Evolutionary conservation across 2,113 vertebrate genomes (phyloP), one percentile per base, ranked within the genome.

Genomic region (Oenanthe melanoleuca): DNA sequence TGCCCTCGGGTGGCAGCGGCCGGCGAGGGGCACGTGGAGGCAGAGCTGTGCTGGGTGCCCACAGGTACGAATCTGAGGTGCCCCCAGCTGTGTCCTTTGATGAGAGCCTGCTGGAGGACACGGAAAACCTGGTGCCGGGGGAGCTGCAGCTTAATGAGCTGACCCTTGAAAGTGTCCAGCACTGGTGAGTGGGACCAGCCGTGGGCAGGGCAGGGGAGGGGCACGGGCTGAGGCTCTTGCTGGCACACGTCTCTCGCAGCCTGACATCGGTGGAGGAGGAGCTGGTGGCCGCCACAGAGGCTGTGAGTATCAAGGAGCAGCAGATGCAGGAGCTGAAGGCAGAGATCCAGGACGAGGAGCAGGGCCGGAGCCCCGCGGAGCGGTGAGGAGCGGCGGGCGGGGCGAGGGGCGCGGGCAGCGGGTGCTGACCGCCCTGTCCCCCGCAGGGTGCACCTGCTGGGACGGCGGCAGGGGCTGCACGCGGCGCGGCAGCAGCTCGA

Each of bases 61-160:
- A 4, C 69, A 99, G 99, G 95, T 99, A 99, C 0, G 24, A 97
- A 15, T 96, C 95, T 0, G 98, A 99, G 40, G 42, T 98, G 63
- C 99, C 98, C 1, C 97, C 96, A 1, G 92, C 97, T 8, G 98
- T 97, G 90, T 98, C 98, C n/a, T 99, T 99, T 67, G 99, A 99
- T 4, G 97, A 96, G 83, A 98, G 98, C 18, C 92, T 99, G 73
- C 95, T 99, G 65, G 99, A 99, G 72, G 99, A 99, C 50, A 90
- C 97, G 0, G 99, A 99, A 23, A 70, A 67, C 26, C 97, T 99
- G 33, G 95, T 78, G 5, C 95, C 98, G 0, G 98, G 97, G 20
- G 98, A 99, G 89, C 97, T 99, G 70, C 98, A 99, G 95, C 93
- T 99, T 80, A 99, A 99, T 0, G 98, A 99, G 60, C 98, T 99